Evolutionary conservation across 2,113 vertebrate species (phyloP).

Genomic region (Mastomys coucha): DNA sequence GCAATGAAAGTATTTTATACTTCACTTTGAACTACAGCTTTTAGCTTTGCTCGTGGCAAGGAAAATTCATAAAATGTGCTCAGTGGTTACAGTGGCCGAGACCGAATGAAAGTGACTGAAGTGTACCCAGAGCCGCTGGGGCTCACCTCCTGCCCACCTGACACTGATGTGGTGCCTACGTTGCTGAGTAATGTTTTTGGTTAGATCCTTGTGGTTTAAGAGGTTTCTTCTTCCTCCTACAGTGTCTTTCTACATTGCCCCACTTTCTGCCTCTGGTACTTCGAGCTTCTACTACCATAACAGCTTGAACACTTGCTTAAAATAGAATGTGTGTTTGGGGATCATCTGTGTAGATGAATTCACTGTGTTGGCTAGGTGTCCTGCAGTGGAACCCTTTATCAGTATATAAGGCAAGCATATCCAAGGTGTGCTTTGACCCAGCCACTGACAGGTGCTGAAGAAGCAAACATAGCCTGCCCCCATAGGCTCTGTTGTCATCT

Average conservation of each 20-base stretch:
- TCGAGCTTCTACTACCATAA: not conserved
- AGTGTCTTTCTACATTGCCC: not conserved
- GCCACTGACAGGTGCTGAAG: not conserved
- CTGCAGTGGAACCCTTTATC: not conserved
- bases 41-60: slow-evolving; percentile 34
- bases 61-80: slow-evolving; percentile 36
- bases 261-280: not conserved
- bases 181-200: not conserved
- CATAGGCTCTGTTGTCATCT: not conserved
- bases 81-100: not conserved
- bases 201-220: slow-evolving; percentile 38
- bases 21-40: slow-evolving; percentile 62
- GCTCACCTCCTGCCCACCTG: not conserved
- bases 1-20: not conserved
- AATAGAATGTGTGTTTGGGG: not conserved
- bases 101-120: slow-evolving; percentile 6
- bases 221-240: not conserved
- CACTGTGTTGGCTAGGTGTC: not conserved
- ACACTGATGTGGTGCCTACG: not conserved
- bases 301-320: not conserved
- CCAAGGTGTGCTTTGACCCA: not conserved
- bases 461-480: not conserved
- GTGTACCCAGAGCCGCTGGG: not conserved
- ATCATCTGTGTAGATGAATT: not conserved
- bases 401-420: not conserved